A percentile compares a stretch with the other conserved stretches of the same genome.
phyloP scores from a whole-genome alignment of 2,797 vertebrate genomes.

The Sternarchorhynchus goeldii region DNA sequence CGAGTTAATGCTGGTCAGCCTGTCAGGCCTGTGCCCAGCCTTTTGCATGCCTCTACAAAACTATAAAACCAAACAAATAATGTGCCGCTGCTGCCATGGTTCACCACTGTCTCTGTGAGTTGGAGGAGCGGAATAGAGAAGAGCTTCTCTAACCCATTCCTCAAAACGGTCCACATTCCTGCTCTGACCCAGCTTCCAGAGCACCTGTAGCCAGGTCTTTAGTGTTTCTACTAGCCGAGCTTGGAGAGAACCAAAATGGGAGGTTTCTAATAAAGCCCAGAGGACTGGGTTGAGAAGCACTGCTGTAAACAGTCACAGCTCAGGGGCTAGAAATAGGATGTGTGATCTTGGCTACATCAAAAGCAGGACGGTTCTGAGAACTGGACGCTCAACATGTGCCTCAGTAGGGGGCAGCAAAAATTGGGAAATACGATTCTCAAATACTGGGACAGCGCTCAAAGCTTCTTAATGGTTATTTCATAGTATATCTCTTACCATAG shows the following conservation, averaged over 20 bases:
- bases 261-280: too few species aligned
- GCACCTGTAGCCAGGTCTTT: too few species aligned
- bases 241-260: too few species aligned
- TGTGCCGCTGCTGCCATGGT: constrained; percentile 31
- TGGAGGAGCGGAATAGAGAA: not conserved
- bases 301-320: too few species aligned
- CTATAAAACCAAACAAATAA: constrained; percentile 34
- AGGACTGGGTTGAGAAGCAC: too few species aligned
- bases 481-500: too few species aligned
- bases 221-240: too few species aligned
- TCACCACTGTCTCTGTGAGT: not conserved
- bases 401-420: not conserved
- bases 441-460: not conserved
- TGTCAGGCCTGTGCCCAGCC: too few species aligned
- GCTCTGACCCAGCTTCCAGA: too few species aligned
- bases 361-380: not conserved
- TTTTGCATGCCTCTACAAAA: not conserved
- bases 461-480: too few species aligned
- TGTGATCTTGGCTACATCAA: not conserved
- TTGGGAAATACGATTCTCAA: not conserved
- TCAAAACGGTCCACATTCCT: too few species aligned
- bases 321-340: not conserved
- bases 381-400: not conserved
- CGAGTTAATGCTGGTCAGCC: constrained; percentile 1
- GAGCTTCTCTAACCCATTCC: too few species aligned